These are phyloP conservation scores for Acropora tenuis DNA, from an alignment of 64 coral and sea anemone species.

Conservation along the genomic window DNA sequence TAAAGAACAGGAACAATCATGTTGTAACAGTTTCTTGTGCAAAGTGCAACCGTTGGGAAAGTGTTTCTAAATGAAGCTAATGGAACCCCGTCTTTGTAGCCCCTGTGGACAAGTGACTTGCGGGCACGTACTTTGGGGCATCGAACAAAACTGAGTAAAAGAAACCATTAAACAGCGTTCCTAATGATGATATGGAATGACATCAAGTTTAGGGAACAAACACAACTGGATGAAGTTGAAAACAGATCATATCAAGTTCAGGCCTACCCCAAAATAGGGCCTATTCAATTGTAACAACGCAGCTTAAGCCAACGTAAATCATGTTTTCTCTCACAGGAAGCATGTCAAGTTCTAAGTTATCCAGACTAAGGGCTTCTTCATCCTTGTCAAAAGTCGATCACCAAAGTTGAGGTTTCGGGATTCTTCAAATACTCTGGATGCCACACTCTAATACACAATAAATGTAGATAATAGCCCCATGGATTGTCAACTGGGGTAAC, in stretches of 20 bases:
- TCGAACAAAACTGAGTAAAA: not conserved
- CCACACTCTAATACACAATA: not conserved
- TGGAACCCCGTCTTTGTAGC: not conserved
- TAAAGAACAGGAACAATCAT: slow-evolving; percentile 7
- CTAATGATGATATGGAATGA: not conserved
- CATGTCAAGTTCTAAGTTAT: not conserved
- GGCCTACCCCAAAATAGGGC: too few relatives aligned
- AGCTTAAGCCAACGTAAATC: too few relatives aligned
- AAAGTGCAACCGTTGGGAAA: not conserved
- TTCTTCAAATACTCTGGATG: not conserved
- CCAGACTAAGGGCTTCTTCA: not conserved
- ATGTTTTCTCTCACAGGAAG: too few relatives aligned
- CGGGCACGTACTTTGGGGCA: not conserved
- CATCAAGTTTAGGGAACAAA: too few relatives aligned
- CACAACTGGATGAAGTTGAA: too few relatives aligned
- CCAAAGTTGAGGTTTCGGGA: not conserved
- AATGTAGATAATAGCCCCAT: not conserved
- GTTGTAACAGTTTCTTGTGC: slow-evolving; percentile 4
- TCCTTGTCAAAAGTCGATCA: not conserved
- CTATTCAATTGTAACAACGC: too few relatives aligned
- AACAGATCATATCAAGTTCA: too few relatives aligned
- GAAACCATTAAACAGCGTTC: not conserved
- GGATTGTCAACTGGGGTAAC: slow-evolving; percentile 8
- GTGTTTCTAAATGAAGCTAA: not conserved
- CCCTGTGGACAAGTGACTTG: slow-evolving; percentile 5